Evolutionary conservation across 2,797 vertebrate genomes (phyloP).

Genomic region (Acanthurus tractus): DNA sequence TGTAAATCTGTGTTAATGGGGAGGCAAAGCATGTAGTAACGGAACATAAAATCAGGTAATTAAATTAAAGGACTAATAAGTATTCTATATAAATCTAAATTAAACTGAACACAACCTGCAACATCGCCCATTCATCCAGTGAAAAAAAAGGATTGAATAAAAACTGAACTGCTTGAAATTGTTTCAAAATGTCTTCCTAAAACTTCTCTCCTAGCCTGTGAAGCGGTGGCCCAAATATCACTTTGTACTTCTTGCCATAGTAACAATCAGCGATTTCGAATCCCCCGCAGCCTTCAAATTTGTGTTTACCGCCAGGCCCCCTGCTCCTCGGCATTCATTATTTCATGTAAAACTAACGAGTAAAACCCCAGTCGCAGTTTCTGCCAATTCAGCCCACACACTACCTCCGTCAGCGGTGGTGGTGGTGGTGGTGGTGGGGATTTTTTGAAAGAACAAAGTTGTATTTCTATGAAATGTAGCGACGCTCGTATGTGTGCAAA

Average conservation of each 20-base stretch:
- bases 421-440: neutral
- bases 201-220: conserved; percentile 14
- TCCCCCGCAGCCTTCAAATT: conserved; percentile 50
- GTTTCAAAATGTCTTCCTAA: conserved; percentile 6
- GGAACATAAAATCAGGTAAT: conserved; percentile 17
- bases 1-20: conserved; percentile 10
- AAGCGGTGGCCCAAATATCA: conserved; percentile 45
- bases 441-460: conserved; percentile 1
- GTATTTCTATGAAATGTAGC: conserved; percentile 6
- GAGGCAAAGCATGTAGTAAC: neutral
- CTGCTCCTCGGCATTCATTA: conserved; percentile 57
- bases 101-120: conserved; percentile 23
- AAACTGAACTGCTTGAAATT: conserved; percentile 14
- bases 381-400: conserved; percentile 55
- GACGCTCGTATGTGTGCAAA: neutral
- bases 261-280: conserved; percentile 63
- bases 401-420: conserved; percentile 19
- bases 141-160: conserved; percentile 10
- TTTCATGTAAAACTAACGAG: conserved; percentile 67
- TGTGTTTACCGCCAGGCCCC: conserved; percentile 53
- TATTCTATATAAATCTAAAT: neutral
- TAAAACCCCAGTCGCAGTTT: conserved; percentile 46
- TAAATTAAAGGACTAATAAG: neutral
- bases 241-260: conserved; percentile 40
- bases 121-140: neutral